Evolutionary conservation across 2,797 vertebrate genomes (phyloP), one percentile per base, ranked within the genome.

Genomic region (Ispidina lecontei): DNA sequence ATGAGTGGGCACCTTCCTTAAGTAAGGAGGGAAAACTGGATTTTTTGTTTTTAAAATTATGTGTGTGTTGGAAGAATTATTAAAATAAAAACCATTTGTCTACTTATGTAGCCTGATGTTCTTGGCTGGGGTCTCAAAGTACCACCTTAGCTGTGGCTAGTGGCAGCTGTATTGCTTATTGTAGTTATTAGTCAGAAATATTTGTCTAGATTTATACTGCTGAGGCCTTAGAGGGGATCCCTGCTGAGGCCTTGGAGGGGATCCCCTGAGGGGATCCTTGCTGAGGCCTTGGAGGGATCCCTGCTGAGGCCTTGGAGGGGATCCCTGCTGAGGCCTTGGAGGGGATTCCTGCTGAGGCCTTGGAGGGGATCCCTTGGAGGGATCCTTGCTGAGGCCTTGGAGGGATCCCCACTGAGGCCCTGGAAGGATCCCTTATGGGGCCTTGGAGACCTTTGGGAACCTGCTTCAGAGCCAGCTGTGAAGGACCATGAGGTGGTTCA

Each of bases 151-250:
- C 10, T 55, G 26, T 54, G 31, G 9, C 22, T 69, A 23, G 41
- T 64, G 65, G 17, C 23, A 54, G 2, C 6, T 0, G 0, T 64
- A 5, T 51, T 73, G 17, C n/a, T 80, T 43, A 22, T 41, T 76
- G 17, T 67, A 26, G 76, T 41, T 89, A 28, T 82, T 82, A 70
- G 22, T 49, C 12, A 35, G 46, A 73, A 59, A 71, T 63, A 29
- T 22, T 59, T 10, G 12, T 22, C 25, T 80, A 26, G 41, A 49
- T 51, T 71, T 79, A 41, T 3, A 3, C 9, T 47, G 28, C 37
- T 37, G 37, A 37, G 37, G 37, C 37, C 37, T 37, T 37, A 13
- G 5, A 37, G 37, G 37, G 37, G 35, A 20, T 73, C 54, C 62
- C 10, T 1, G 1, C 21, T 51, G 68, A 47, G 15, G 35, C 4